Conservation (phyloP, 2,888 invertebrate genomes). For the Lissocephala sabroskyi region DNA sequence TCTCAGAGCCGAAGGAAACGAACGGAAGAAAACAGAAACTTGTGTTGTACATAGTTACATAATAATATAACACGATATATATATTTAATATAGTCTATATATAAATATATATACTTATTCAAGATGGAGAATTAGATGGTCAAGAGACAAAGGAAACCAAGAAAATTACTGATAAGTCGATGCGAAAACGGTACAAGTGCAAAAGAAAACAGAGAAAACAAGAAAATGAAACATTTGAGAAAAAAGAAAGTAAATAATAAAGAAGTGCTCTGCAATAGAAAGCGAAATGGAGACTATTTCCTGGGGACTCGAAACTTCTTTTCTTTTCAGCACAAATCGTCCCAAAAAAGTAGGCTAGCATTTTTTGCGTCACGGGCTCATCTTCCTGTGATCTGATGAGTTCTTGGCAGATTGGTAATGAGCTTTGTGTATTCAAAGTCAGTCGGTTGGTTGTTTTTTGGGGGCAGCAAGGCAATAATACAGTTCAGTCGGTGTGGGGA, state of each 20-base stretch:
- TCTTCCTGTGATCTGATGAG: too few relatives aligned
- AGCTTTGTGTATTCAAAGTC: too few relatives aligned
- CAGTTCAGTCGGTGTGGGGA: too few relatives aligned
- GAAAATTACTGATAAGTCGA: slow-evolving; percentile 43
- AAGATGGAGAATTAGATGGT: neutral
- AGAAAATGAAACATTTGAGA: slow-evolving; percentile 17
- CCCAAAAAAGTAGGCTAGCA: too few relatives aligned
- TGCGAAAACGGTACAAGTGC: slow-evolving; percentile 56
- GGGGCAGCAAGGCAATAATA: too few relatives aligned
- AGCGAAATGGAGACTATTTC: slow-evolving; percentile 27
- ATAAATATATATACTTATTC: slow-evolving; percentile 22
- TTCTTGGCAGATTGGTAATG: too few relatives aligned
- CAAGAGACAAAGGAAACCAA: slow-evolving; percentile 14
- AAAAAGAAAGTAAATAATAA: slow-evolving; percentile 46
- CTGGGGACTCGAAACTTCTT: too few relatives aligned
- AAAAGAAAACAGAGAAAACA: slow-evolving; percentile 34
- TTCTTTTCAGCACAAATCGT: too few relatives aligned
- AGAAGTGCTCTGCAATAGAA: slow-evolving; percentile 69
- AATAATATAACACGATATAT: slow-evolving; percentile 39
- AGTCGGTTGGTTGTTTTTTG: too few relatives aligned
- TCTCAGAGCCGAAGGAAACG: slow-evolving; percentile 6
- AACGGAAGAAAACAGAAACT: slow-evolving; percentile 25
- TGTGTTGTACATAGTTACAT: slow-evolving; percentile 60
- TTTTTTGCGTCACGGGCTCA: too few relatives aligned
- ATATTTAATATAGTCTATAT: slow-evolving; percentile 22